phyloP scores from a whole-genome alignment of 1,140 invertebrate species.

The Formica selysi region DNA sequence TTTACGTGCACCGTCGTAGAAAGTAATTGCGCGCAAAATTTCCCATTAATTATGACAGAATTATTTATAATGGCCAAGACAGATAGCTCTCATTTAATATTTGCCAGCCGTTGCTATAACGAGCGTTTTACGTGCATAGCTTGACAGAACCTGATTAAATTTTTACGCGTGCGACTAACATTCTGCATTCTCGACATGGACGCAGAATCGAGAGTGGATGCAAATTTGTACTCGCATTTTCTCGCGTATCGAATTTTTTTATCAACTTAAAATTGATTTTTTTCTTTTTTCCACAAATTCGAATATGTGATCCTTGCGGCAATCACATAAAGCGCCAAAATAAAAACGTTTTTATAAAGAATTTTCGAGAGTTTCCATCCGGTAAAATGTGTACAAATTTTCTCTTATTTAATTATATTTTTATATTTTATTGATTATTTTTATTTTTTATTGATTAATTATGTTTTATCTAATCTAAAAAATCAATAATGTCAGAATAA shows the following conservation, averaged over 20 bases:
- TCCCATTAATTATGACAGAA: slow-evolving; percentile 59
- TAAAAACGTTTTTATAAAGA: not conserved
- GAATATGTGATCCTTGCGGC: not conserved
- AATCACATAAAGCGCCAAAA: not conserved
- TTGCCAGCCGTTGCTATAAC: slow-evolving; percentile 44
- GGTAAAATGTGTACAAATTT: not conserved
- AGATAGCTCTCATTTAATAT: slow-evolving; percentile 45
- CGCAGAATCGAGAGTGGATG: not conserved
- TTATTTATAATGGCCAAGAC: slow-evolving; percentile 55
- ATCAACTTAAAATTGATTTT: not conserved
- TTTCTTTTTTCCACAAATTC: not conserved
- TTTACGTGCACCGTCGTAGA: slow-evolving; percentile 2
- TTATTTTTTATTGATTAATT: not conserved
- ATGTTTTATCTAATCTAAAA: not conserved
- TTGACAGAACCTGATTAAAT: slow-evolving; percentile 38
- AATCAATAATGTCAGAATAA: not conserved
- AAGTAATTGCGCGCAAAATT: slow-evolving; percentile 62
- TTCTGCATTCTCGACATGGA: not conserved
- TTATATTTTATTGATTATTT: too few species aligned
- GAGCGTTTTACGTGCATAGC: slow-evolving; percentile 51
- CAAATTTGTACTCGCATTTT: not conserved
- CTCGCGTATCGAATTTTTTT: not conserved
- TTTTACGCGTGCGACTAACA: slow-evolving; percentile 24
- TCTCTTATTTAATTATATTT: not conserved
- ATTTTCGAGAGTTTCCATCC: not conserved